These are phyloP conservation scores for Drosophila teissieri DNA, from an alignment of 1,140 invertebrate genomes.

Conservation along the genomic window DNA sequence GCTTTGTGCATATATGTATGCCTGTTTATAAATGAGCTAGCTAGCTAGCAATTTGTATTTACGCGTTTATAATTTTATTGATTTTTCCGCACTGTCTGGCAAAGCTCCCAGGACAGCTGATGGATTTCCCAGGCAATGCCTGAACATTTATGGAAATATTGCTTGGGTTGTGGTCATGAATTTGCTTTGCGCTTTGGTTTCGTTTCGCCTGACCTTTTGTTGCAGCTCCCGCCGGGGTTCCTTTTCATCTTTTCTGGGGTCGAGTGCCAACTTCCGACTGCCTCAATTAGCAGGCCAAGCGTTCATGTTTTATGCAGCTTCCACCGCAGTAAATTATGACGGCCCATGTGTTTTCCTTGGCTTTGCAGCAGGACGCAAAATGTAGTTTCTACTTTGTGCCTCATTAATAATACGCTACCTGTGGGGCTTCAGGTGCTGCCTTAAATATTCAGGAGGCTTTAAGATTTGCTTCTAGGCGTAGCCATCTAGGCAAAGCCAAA, in stretches of 20 bases:
- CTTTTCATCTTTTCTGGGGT: conserved; percentile 61
- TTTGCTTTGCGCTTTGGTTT: conserved; percentile 50
- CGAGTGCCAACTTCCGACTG: conserved; percentile 37
- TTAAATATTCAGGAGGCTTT: conserved; percentile 17
- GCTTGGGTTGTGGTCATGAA: conserved; percentile 14
- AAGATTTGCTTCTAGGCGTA: not conserved
- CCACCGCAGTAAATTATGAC: conserved; percentile 50
- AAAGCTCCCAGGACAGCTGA: conserved; percentile 62
- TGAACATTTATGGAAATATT: conserved; percentile 54
- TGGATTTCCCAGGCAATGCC: conserved; percentile 61
- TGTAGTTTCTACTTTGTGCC: conserved; percentile 31
- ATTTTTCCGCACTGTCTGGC: conserved; percentile 69
- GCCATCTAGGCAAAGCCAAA: conserved; percentile 1
- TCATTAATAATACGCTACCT: conserved; percentile 37
- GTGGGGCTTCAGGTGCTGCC: conserved; percentile 19
- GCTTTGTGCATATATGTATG: conserved; percentile 26
- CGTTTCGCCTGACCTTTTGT: conserved; percentile 24
- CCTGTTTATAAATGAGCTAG: conserved; percentile 26
- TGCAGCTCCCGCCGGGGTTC: conserved; percentile 1
- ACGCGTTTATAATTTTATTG: conserved; percentile 81
- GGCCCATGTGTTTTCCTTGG: conserved; percentile 34
- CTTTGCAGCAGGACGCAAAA: not conserved
- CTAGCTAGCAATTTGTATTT: conserved; percentile 60
- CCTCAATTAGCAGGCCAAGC: conserved; percentile 56
- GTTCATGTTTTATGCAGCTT: conserved; percentile 58